Percentiles rank a stretch among this genome's conserved stretches.
phyloP scores from a whole-genome alignment of 1,140 invertebrate species.

The Druon quercuslanigerum region DNA sequence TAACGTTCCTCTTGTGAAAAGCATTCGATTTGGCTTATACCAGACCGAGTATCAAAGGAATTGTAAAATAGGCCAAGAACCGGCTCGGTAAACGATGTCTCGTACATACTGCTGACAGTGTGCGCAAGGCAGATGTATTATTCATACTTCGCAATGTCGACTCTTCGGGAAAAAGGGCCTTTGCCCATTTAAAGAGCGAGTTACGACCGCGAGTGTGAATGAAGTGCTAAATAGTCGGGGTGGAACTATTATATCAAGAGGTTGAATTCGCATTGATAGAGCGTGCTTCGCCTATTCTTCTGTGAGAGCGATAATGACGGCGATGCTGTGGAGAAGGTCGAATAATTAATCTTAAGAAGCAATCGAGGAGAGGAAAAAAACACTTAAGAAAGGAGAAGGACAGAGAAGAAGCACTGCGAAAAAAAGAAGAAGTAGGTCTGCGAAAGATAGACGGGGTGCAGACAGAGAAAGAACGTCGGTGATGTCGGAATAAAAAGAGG shows the following conservation, averaged over 20 bases:
- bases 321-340: conserved; percentile 33
- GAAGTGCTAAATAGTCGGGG: conserved; percentile 29
- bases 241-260: background rate
- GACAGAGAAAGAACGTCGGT: conserved; percentile 38
- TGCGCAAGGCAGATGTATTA: conserved; percentile 44
- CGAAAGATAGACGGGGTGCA: conserved; percentile 23
- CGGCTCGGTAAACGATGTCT: conserved; percentile 33
- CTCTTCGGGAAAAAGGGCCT: conserved; percentile 42
- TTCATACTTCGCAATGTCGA: conserved; percentile 44
- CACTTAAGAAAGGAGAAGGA: conserved; percentile 43
- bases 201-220: conserved; percentile 44
- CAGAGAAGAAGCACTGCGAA: conserved; percentile 12
- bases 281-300: background rate
- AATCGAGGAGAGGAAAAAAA: conserved; percentile 49
- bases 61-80: conserved; percentile 48
- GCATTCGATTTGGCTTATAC: conserved; percentile 28
- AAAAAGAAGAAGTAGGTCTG: conserved; percentile 20
- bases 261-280: background rate
- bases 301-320: conserved; percentile 34
- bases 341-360: conserved; percentile 58
- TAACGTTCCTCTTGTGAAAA: conserved; percentile 26
- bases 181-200: conserved; percentile 45
- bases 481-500: conserved; percentile 47
- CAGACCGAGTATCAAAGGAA: conserved; percentile 44
- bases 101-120: conserved; percentile 25